phyloP scores from a whole-genome alignment of 2,888 invertebrate genomes.

The Heteromyza rotundicornis region DNA sequence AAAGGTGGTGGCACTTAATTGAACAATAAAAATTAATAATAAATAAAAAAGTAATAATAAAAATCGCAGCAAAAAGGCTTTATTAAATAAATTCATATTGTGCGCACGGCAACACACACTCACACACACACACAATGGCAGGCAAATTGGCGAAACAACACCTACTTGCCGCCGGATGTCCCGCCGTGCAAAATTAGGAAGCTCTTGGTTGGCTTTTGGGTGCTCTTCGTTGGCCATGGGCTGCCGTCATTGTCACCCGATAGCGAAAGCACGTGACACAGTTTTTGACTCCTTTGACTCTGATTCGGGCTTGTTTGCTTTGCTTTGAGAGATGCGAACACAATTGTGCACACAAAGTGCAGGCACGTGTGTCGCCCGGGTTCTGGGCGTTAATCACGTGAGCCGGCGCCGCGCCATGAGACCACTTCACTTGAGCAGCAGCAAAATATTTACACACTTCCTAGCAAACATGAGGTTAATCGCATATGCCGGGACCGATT shows the following conservation, averaged over 20 bases:
- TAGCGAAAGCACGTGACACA: not conserved
- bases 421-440: too few relatives aligned
- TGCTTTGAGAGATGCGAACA: not conserved
- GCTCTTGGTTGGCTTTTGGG: slow-evolving; percentile 34
- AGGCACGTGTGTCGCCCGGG: too few relatives aligned
- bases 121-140: not conserved
- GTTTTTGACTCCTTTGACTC: not conserved
- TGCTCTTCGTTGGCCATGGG: not conserved
- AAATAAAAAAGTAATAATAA: not conserved
- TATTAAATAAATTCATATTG: not conserved
- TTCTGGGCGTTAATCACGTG: too few relatives aligned
- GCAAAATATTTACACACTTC: too few relatives aligned
- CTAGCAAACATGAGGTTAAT: too few relatives aligned
- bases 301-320: not conserved
- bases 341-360: too few relatives aligned
- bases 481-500: too few relatives aligned
- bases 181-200: slow-evolving; percentile 49
- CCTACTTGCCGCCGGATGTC: slow-evolving; percentile 40
- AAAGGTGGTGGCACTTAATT: not conserved
- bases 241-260: not conserved
- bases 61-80: not conserved
- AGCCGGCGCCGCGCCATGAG: too few relatives aligned
- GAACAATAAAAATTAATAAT: not conserved
- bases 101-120: not conserved
- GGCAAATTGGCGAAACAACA: slow-evolving; percentile 30